Evolutionary conservation across 2,113 vertebrate species (phyloP), one percentile per base, ranked within the genome.

Genomic region (Lophius piscatorius): DNA sequence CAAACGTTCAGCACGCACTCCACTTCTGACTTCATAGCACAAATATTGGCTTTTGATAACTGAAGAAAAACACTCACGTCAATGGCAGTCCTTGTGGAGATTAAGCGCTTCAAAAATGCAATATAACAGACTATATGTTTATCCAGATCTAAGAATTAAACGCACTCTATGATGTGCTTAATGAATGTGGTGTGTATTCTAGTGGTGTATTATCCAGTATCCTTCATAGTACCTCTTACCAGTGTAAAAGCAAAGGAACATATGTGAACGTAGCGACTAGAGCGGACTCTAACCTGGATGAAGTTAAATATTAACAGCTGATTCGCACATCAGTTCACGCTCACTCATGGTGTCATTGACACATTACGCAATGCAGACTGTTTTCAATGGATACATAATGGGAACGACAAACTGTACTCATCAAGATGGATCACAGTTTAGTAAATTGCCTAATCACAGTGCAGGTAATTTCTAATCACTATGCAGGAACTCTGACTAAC

Each of bases 251-350:
- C 21, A 39, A 36, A 49, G 42, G 23, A 56, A 63, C 65, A 58
- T 51, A 70, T 1, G 9, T 35, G 63, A 78, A 58, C 45, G 60
- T 23, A 51, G 38, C 62, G 29, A 9, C 45, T 51, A 3, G n/a
- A 61, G 46, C 38, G 82, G 83, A 91, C 89, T 89, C 84, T 82
- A 84, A 87, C 86, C 89, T 83, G 70, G 24, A 42, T 39, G 0
- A 3, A 47, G 88, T 86, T 87, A 91, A 88, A 58, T 58, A 90
- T 92, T 91, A 80, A 91, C 86, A 51, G 50, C 17, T 17, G 50
- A 47, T 33, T 55, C 22, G 36, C 64, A 57, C 66, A 61, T 81
- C 41, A 57, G 31, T 57, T 35, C 17, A 62, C 56, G 62, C 48
- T 60, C 23, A 50, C 33, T 69, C 48, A 18, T 23, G 22, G 26